Conservation (phyloP, 2,888 invertebrate genomes). For the Chydorus sphaericus region DNA sequence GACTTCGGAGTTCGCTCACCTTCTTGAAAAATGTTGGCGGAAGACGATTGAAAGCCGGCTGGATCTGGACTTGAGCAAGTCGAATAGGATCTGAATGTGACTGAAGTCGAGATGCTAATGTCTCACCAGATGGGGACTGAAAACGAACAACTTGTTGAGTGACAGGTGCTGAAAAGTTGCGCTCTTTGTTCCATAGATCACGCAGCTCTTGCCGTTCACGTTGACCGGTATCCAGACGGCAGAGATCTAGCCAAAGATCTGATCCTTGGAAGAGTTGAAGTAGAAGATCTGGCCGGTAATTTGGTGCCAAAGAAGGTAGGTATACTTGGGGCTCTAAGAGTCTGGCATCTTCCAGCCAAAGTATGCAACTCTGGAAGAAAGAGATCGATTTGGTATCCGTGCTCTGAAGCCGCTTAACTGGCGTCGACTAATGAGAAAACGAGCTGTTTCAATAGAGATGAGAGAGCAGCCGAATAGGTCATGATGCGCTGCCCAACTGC, state of each 20-base stretch:
- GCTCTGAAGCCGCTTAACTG: not conserved
- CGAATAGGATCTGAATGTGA: not conserved
- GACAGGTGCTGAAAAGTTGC: not conserved
- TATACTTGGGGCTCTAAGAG: slow-evolving; percentile 50
- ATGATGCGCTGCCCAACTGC: not conserved
- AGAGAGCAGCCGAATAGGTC: not conserved
- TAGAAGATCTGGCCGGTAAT: slow-evolving; percentile 39
- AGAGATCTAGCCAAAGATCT: slow-evolving; percentile 48
- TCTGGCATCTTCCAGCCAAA: slow-evolving; percentile 66
- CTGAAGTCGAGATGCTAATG: not conserved
- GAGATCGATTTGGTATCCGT: not conserved
- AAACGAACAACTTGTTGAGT: not conserved
- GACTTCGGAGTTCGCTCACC: not conserved
- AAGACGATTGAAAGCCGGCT: not conserved
- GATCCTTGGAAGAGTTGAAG: slow-evolving; percentile 8
- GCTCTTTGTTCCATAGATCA: slow-evolving; percentile 8
- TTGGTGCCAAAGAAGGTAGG: slow-evolving; percentile 51
- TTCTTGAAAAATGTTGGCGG: not conserved
- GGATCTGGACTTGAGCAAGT: not conserved
- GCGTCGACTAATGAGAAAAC: not conserved
- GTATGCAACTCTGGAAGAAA: slow-evolving; percentile 43
- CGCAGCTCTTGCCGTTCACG: slow-evolving; percentile 32
- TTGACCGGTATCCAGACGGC: slow-evolving; percentile 42
- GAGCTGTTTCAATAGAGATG: not conserved
- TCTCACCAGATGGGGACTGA: not conserved